Evolutionary conservation across 2,113 vertebrate genomes (phyloP), one percentile per base, ranked within the genome.

Genomic region (Cyprinus carpio): DNA sequence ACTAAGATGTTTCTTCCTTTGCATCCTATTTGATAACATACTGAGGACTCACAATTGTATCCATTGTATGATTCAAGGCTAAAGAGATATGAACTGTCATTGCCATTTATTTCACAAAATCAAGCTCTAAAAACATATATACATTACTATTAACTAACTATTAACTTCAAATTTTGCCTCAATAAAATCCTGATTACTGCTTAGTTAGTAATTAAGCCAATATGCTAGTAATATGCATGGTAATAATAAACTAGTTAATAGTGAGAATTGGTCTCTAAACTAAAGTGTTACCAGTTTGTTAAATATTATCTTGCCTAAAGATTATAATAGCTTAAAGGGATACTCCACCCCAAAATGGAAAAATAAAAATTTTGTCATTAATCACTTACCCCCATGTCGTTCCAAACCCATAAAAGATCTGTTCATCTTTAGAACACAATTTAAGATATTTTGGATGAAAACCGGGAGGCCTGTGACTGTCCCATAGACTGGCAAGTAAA

Each of bases 41-140:
- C 43, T 31, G 23, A 67, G 43, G 43, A 82, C 88, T 87, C 86
- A 87, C 46, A 91, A 88, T 83, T 81, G 74, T 71, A 87, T 89
- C 92, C 81, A 91, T 90, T 82, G 84, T 86, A 27, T 87, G 88
- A 90, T 89, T 90, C 78, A 81, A 25, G 40, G 37, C 69, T 77
- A 58, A 37, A 67, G 25, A 74, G 74, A 71, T 80, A 75, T 82
- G 54, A 75, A 51, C 16, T 37, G 37, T 82, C 7, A 56, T 16
- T 58, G 49, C 13, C 23, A 72, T 37, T 56, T 37, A 69, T 69
- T 51, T 67, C 12, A 8, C 67, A 56, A 25, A 18, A 58, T 60
- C 54, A 58, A 25, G 43, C 64, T 71, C 43, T 60, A 60, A 60
- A 60, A 60, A n/a, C 8, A 58, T 58, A 9, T 23, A 58, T 8